These are phyloP conservation scores for Panorpa germanica DNA, from an alignment of 2,888 invertebrate species.

Conservation along the genomic window DNA sequence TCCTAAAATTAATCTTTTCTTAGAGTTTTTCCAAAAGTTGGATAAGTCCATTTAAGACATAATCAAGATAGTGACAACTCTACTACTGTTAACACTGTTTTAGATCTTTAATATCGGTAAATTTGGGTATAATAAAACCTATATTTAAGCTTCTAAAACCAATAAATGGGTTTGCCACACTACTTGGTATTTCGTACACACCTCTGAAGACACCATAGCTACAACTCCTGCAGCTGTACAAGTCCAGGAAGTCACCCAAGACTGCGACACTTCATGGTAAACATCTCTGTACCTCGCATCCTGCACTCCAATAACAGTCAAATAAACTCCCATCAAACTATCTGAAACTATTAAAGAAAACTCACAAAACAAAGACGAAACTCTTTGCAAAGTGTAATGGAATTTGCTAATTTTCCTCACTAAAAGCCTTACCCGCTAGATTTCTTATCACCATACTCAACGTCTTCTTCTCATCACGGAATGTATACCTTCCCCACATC, in stretches of 20 bases:
- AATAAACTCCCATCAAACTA: constrained; percentile 46
- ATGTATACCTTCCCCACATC: constrained; percentile 35
- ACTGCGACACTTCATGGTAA: constrained; percentile 34
- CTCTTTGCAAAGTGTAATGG: constrained; percentile 4
- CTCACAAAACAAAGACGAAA: constrained; percentile 2
- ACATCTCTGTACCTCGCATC: constrained; percentile 34
- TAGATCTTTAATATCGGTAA: too few species aligned
- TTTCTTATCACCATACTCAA: constrained; percentile 43
- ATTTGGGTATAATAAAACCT: too few species aligned
- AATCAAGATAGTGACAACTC: too few species aligned
- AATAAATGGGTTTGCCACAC: too few species aligned
- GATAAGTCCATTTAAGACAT: too few species aligned
- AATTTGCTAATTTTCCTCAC: constrained; percentile 3
- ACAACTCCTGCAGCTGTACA: constrained; percentile 39
- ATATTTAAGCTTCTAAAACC: too few species aligned
- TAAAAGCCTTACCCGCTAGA: constrained; percentile 30
- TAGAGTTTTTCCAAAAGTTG: too few species aligned
- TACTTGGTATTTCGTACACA: too few species aligned
- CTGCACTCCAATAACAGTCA: constrained; percentile 37
- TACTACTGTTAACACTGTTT: too few species aligned
- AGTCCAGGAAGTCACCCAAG: constrained; percentile 45
- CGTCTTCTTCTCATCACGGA: constrained; percentile 38
- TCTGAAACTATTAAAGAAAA: constrained; percentile 31
- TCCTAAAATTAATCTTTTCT: too few species aligned
- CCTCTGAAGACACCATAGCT: constrained; percentile 48